Base-by-base conservation (phyloP, 2,888 invertebrate genomes). In the Bursaphelenchus okinawaensis region DNA sequence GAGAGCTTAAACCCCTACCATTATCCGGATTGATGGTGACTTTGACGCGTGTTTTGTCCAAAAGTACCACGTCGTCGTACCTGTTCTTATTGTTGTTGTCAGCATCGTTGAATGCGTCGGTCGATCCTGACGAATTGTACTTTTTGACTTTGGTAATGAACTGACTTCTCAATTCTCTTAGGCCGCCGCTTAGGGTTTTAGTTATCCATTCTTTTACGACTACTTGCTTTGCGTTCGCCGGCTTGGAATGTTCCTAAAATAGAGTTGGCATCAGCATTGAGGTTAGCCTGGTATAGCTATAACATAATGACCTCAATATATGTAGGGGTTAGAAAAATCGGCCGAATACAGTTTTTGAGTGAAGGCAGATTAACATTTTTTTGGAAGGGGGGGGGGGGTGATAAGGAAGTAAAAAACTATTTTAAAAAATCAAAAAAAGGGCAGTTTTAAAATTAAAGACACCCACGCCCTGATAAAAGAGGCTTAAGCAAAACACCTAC, bases 21-120 rank as follows among this genome's bases (percentile, higher is more conserved):
- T 65, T 54, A 19, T 58, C 66, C 0, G 52, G 66, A 55, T 27
- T 55, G 23, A 29, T 65, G 20, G 54, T 71, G 7, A 70, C 29
- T 22, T 63, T 60, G 22, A 70, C 70, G 7, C 70, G 66, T 3
- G 71, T 58, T 9, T 65, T 58, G 23, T 70, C 70, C 51, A 70
- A 55, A 19, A 72, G 58, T 7, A 23, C 19, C 2, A 70, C 70
- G 40, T 70, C 70, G 6, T 66, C 69, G 52, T 70, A 70, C 1
- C 70, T 70, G 28, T 70, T 70, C 19, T 55, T 51, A 29, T 51
- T 58, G 0, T 4, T 24, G 55, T 70, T 68, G n/a, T 29, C 54
- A n/a, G 55, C 52, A 7, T 27, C 27, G 20, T 31, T 26, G 59
- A 73, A 69, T 1, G 66, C 66, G 4, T 65, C 67, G 27, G 55